These are phyloP conservation scores for Bucorvus abyssinicus DNA, from an alignment of 2,797 vertebrate genomes.

Conservation along the genomic window DNA sequence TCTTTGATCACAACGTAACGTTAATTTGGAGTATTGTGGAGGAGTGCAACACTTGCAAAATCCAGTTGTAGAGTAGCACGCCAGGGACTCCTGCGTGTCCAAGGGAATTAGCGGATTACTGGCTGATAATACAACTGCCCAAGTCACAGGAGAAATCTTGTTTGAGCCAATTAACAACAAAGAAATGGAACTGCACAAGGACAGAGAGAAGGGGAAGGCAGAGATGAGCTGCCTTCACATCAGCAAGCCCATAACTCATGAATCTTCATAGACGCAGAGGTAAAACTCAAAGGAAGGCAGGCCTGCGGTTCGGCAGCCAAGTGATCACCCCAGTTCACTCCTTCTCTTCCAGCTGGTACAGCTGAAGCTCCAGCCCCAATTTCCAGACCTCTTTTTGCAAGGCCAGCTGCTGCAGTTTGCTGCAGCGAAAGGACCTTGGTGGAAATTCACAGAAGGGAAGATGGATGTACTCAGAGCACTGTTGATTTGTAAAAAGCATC, in stretches of 20 bases:
- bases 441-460: neutral
- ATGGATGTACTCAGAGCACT: neutral
- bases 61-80: neutral
- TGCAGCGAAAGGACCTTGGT: neutral
- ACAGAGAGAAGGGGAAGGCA: neutral
- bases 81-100: neutral
- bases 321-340: neutral
- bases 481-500: neutral
- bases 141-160: neutral
- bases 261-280: neutral
- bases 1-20: neutral
- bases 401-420: neutral
- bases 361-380: neutral
- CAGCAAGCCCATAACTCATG: neutral
- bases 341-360: neutral
- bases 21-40: neutral
- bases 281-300: neutral
- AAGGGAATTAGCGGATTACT: conserved; percentile 23
- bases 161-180: neutral
- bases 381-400: neutral
- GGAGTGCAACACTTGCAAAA: neutral
- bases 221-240: neutral
- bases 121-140: neutral
- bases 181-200: neutral
- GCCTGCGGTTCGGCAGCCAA: neutral